Evolutionary conservation across 1,140 invertebrate genomes (phyloP), one percentile per base, ranked within the genome.

Genomic region (Centruroides vittatus): DNA sequence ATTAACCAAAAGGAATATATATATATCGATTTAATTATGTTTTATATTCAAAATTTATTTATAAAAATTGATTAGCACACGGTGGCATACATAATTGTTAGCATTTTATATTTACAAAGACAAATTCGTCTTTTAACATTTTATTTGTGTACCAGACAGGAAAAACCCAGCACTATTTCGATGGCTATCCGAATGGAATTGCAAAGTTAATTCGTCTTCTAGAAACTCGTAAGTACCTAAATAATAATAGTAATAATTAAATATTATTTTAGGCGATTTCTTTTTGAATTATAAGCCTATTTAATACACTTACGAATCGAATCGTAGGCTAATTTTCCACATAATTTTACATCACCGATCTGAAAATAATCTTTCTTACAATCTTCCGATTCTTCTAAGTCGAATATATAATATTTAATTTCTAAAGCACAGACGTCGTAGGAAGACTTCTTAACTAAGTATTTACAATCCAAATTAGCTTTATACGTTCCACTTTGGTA

Each of bases 381-480:
- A 48, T 68, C 60, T 4, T 51, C 52, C 5, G 68, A 68, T 50
- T 69, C 65, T 58, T 70, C 68, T 8, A 70, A 36, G 46, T 66
- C 61, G 50, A 69, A 69, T 3, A 59, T 52, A 49, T 66, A 64
- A 55, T 65, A 70, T n/a, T 62, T 63, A 6, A 70, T 59, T 50
- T 70, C 68, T 1, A 70, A 46, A 6, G 68, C 66, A 54, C 68
- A 70, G 9, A 69, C 60, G 46, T 68, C 60, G 23, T 58, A 65
- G 11, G 57, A 59, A 9, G 53, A 58, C 41, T 68, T 67, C 35
- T 62, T 56, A 3, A 70, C 55, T 3, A 61, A 56, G 49, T 70
- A 70, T 23, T 58, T 34, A 34, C 68, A 70, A 23, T 69, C 66
- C 3, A 57, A 9, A 11, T 61, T 62, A 41, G 65, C 60, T 9